Percentiles rank a stretch among this genome's conserved stretches.
Evolutionary conservation across 2,888 invertebrate genomes (phyloP).

Genomic region (Folsomia candida): DNA sequence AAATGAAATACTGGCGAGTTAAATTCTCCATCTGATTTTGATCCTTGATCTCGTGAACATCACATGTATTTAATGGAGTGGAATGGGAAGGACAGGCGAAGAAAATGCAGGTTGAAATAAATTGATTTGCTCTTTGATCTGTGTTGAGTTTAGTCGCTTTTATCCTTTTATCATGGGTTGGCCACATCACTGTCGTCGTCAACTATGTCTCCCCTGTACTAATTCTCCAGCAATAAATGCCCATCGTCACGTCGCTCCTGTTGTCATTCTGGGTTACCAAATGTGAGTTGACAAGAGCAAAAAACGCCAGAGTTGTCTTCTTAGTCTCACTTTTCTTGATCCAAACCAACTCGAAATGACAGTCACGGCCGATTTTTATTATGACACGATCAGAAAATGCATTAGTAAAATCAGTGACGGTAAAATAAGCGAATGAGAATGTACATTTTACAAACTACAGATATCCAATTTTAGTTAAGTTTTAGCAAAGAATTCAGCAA

Average conservation of each 20-base stretch:
- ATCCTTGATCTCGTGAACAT: conserved; percentile 15
- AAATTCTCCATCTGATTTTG: conserved; percentile 3
- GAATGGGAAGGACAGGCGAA: not conserved
- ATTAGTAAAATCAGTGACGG: too few species aligned
- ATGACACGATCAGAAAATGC: too few species aligned
- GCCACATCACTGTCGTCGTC: too few species aligned
- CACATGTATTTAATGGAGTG: conserved; percentile 16
- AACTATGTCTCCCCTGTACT: too few species aligned
- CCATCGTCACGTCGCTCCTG: conserved; percentile 18
- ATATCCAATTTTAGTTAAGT: too few species aligned
- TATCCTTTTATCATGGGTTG: not conserved
- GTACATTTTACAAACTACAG: too few species aligned
- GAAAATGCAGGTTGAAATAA: not conserved
- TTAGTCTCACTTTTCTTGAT: conserved; percentile 9
- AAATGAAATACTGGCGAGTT: conserved; percentile 11
- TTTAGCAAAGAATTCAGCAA: too few species aligned
- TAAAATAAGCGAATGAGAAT: too few species aligned
- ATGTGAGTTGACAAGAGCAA: conserved; percentile 15
- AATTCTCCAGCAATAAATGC: conserved; percentile 14
- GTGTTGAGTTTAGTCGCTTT: conserved; percentile 4
- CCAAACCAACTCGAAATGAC: not conserved
- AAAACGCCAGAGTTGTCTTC: not conserved
- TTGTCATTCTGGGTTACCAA: conserved; percentile 15
- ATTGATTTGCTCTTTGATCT: conserved; percentile 13
- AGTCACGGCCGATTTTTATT: conserved; percentile 33